Percentiles rank a stretch among this genome's conserved stretches.
These are phyloP conservation scores for Tenebrio molitor DNA, from an alignment of 1,140 invertebrate species.

Conservation along the genomic window DNA sequence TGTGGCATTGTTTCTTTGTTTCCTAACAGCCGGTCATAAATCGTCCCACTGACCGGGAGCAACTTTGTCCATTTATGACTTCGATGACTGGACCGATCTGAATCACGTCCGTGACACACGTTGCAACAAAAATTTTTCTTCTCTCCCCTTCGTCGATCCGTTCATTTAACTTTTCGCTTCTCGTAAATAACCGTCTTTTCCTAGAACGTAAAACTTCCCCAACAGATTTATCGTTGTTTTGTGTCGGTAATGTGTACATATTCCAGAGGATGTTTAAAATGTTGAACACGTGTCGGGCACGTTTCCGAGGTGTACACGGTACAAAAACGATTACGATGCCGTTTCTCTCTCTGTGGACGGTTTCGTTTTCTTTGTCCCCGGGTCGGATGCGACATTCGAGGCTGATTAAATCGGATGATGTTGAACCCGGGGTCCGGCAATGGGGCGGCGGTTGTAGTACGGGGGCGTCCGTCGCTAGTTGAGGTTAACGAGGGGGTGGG, in stretches of 20 bases:
- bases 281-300: conserved; percentile 38
- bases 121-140: background rate
- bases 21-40: too few species aligned
- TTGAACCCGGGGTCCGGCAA: too few species aligned
- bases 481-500: too few species aligned
- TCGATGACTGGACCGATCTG: too few species aligned
- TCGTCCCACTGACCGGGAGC: too few species aligned
- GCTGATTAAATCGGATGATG: too few species aligned
- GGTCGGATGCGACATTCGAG: background rate
- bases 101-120: too few species aligned
- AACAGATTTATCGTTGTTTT: conserved; percentile 23
- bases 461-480: too few species aligned
- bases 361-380: background rate
- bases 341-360: background rate
- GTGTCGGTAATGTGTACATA: conserved; percentile 27
- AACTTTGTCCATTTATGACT: too few species aligned
- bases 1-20: too few species aligned
- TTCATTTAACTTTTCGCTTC: background rate
- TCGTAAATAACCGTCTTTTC: conserved; percentile 9
- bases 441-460: too few species aligned
- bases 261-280: conserved; percentile 43
- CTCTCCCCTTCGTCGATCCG: background rate
- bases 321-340: background rate
- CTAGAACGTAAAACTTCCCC: conserved; percentile 2
- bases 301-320: conserved; percentile 1